Evolutionary conservation across 1,140 invertebrate genomes (phyloP).

Genomic region (Hyles vespertilio): DNA sequence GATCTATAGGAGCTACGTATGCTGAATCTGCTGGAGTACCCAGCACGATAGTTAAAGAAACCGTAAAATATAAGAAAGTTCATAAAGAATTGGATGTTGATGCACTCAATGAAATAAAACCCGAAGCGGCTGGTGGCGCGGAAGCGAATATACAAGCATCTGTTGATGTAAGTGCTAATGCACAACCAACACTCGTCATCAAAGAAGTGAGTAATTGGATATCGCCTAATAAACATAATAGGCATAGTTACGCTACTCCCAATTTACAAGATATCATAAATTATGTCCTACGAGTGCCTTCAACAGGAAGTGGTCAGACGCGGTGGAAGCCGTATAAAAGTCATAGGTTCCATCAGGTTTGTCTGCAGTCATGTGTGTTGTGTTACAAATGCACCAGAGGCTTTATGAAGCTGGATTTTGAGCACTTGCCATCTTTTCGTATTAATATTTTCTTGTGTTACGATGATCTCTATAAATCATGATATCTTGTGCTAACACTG

Average conservation of each 20-base stretch:
- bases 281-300: slow-evolving; percentile 30
- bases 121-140: slow-evolving; percentile 19
- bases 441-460: no score
- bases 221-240: slow-evolving; percentile 7
- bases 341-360: slow-evolving; percentile 38
- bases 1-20: slow-evolving; percentile 40
- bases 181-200: slow-evolving; percentile 38
- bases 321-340: slow-evolving; percentile 19
- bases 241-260: slow-evolving; percentile 15
- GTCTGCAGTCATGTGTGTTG: slow-evolving; percentile 14
- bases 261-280: slow-evolving; percentile 28
- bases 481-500: neutral
- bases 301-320: slow-evolving; percentile 18
- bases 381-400: slow-evolving; percentile 29
- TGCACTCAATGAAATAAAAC: slow-evolving; percentile 43
- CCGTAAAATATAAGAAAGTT: slow-evolving; percentile 34
- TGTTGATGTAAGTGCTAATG: slow-evolving; percentile 30
- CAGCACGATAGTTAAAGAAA: slow-evolving; percentile 27
- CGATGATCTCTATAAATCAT: no score
- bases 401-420: slow-evolving; percentile 26
- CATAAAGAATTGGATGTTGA: slow-evolving; percentile 45
- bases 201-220: slow-evolving; percentile 62
- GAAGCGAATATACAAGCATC: slow-evolving; percentile 24
- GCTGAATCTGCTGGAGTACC: slow-evolving; percentile 28
- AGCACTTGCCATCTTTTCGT: slow-evolving; percentile 1